Conservation (phyloP, 2,888 invertebrate species). For the Campoletis raptor region DNA sequence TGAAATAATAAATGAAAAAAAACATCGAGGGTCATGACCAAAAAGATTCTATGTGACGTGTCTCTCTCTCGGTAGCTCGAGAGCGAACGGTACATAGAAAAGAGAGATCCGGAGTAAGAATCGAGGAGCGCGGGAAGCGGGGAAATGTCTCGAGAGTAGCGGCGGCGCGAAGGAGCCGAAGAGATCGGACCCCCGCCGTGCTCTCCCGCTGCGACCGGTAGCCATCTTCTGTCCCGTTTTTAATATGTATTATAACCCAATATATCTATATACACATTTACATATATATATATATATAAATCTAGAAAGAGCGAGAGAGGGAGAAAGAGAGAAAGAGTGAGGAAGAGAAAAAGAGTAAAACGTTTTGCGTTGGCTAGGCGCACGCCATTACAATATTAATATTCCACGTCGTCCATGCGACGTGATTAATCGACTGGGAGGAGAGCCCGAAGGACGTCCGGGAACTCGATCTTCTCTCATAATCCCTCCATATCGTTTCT, state of each 20-base stretch:
- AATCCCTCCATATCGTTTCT: slow-evolving; percentile 42
- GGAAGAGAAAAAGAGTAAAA: slow-evolving; percentile 9
- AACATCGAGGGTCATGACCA: slow-evolving; percentile 64
- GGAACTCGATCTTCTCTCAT: slow-evolving; percentile 62
- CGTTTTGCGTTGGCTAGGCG: slow-evolving; percentile 65
- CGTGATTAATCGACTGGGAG: slow-evolving; percentile 77
- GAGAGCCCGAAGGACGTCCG: slow-evolving; percentile 68
- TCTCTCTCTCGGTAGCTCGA: slow-evolving; percentile 77
- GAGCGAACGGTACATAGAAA: slow-evolving; percentile 68
- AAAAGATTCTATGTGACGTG: slow-evolving; percentile 63
- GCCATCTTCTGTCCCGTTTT: slow-evolving; percentile 84
- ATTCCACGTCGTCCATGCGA: slow-evolving; percentile 75
- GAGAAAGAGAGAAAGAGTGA: background rate
- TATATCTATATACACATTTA: slow-evolving; percentile 35
- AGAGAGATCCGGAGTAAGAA: slow-evolving; percentile 47
- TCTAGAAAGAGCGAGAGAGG: slow-evolving; percentile 22
- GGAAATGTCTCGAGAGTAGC: slow-evolving; percentile 45
- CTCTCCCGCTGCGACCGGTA: slow-evolving; percentile 85
- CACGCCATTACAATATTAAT: slow-evolving; percentile 81
- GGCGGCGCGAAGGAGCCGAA: slow-evolving; percentile 63
- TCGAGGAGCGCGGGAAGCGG: slow-evolving; percentile 66
- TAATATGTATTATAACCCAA: slow-evolving; percentile 79
- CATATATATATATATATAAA: slow-evolving; percentile 39
- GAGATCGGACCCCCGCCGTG: slow-evolving; percentile 82
- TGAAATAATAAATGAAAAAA: slow-evolving; percentile 18